Percentiles rank a stretch among this genome's conserved stretches.
phyloP scores from a whole-genome alignment of 2,113 vertebrate species.

The Chionomys nivalis region DNA sequence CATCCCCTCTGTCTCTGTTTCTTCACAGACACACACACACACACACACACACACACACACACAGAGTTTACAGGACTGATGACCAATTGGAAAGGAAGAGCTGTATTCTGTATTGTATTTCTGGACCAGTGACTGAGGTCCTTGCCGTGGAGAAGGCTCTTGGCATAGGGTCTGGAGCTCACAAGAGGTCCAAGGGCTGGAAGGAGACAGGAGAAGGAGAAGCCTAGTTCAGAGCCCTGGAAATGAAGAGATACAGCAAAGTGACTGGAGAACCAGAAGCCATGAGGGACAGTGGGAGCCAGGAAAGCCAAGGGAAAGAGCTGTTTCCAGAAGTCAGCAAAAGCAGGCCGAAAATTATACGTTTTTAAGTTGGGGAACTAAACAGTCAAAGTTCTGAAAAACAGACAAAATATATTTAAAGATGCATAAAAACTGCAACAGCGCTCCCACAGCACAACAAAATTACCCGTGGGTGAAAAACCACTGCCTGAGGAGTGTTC shows the following conservation, averaged over 20 bases:
- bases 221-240: neutral
- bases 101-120: neutral
- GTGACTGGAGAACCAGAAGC: neutral
- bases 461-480: constrained; percentile 70
- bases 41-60: too few species aligned
- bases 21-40: too few species aligned
- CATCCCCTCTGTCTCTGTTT: neutral
- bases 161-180: neutral
- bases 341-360: constrained; percentile 28
- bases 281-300: neutral
- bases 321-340: constrained; percentile 62
- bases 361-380: neutral
- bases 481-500: constrained; percentile 47
- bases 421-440: constrained; percentile 44
- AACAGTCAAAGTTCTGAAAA: constrained; percentile 55
- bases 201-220: neutral
- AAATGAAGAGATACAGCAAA: neutral
- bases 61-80: neutral
- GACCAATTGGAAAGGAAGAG: neutral
- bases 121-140: neutral
- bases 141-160: neutral
- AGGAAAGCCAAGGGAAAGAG: neutral
- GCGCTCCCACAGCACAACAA: constrained; percentile 43
- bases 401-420: constrained; percentile 54
- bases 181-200: neutral